Evolutionary conservation across 2,888 invertebrate genomes (phyloP), one percentile per base, ranked within the genome.

Genomic region (Ectropis crepuscularia): DNA sequence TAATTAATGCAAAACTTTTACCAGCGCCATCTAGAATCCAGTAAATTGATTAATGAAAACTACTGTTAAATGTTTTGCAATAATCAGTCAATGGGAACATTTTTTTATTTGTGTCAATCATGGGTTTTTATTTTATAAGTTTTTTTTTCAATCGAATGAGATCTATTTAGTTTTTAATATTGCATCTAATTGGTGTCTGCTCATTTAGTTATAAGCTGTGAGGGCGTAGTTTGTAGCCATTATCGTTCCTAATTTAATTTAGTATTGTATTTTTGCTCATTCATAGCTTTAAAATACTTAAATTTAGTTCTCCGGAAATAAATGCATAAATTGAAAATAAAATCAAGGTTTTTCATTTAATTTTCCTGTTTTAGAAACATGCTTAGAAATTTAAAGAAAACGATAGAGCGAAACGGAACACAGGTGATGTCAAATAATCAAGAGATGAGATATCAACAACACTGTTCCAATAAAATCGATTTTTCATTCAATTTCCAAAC

Each of bases 161-260:
- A 51, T 42, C 16, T 51, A 16, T 10, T 7, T 51, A 51, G 41
- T 16, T 6, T 28, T 10, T 7, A 41, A 16, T 28, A 62, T 50
- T 57, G 53, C 50, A 59, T 57, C n/a, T 47, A 4, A 58, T 59
- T 55, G 61, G 66, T 62, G 64, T 68, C 65, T 68, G 68, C 59
- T 65, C 65, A 63, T 63, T 61, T 59, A 57, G 36, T 48, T 57
- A 55, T 65, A 50, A 53, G 58, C 70, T 71, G 71, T 58, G 74
- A 54, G 77, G 67, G 75, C 45, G 11, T 85, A 84, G 82, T 74
- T 75, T 65, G 45, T 81, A 82, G 76, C 75, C 81, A 78, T 83
- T 81, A 83, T 87, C 73, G 88, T 88, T 88, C 88, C 88, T 89
- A 88, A 82, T 79, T 62, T 82, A 79, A 77, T 72, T 72, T 72